These are phyloP conservation scores for Phaethon lepturus DNA, from an alignment of 2,113 vertebrate species.

Conservation along the genomic window DNA sequence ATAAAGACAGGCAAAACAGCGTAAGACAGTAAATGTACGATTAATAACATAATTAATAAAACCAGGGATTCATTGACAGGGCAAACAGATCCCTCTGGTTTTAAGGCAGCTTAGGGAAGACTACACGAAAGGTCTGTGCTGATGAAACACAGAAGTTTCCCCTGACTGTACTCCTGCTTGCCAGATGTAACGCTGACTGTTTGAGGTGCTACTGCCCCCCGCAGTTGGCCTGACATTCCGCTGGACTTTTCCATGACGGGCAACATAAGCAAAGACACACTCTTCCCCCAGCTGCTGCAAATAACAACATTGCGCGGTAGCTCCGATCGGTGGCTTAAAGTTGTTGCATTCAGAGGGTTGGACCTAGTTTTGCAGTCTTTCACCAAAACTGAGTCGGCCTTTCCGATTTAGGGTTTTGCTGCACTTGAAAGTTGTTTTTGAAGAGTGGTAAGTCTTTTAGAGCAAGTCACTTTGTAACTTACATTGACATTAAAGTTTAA, in stretches of 20 bases:
- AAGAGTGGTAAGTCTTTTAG: not conserved
- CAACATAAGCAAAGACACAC: not conserved
- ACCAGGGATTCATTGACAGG: not conserved
- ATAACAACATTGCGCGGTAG: not conserved
- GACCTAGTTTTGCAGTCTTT: not conserved
- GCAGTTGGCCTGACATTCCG: not conserved
- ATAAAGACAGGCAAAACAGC: not conserved
- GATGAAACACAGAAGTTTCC: not conserved
- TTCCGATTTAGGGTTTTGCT: not conserved
- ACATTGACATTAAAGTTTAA: not conserved
- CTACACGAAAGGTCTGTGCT: not conserved
- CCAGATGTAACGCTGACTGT: not conserved
- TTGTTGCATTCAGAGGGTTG: not conserved
- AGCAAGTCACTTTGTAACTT: not conserved
- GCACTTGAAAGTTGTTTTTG: not conserved
- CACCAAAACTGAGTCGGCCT: not conserved
- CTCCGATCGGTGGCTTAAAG: not conserved
- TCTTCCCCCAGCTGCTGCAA: not conserved
- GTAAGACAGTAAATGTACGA: not conserved
- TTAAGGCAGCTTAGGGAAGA: not conserved
- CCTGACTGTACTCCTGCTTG: not conserved
- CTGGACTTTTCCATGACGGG: not conserved
- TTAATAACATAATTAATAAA: not conserved
- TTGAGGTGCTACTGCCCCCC: slow-evolving; percentile 13
- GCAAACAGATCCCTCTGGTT: not conserved